Evolutionary conservation across 2,113 vertebrate genomes (phyloP), one percentile per base, ranked within the genome.

Genomic region (Morone chrysops): DNA sequence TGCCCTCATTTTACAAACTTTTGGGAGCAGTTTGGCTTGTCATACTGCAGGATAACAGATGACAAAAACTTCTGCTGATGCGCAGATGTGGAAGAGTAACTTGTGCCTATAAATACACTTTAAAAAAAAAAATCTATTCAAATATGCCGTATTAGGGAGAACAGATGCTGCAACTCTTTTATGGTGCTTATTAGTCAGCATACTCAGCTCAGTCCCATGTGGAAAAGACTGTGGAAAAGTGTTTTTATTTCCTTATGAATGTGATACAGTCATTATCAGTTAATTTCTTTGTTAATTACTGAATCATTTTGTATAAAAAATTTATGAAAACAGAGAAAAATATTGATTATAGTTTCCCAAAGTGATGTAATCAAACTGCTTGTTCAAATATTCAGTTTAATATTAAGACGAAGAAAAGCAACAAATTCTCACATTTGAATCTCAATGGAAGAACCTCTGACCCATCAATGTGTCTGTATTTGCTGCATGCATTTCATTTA

Each of bases 81-180:
- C 68, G 40, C 59, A 74, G 51, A 78, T 61, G 51, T 74, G 78
- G 53, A 59, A 72, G 45, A 47, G 81, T 40, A 73, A 65, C 67
- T 22, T 14, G 51, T 13, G 67, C 50, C 8, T 25, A 65, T 68
- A 66, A 75, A 47, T 70, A 43, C 68, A 70, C 0, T 76, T 78
- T 2, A 31, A 2, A 22, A 74, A 51, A 57, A 61, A n/a, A n/a
- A 1, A 62, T 70, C 10, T 18, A 61, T 17, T 62, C 45, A 66
- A 57, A 59, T 72, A 25, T 59, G 69, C 20, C 18, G 20, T 22
- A 60, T 56, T 41, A 51, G n/a, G 53, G 8, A 70, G 60, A 63
- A 59, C 18, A 76, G 83, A 88, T 88, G 85, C 54, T 84, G 89
- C 92, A 93, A 93, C 92, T 90, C 91, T 89, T 81, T 79, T 40